A percentile compares a stretch with the other conserved stretches of the same genome.
Evolutionary conservation across 2,888 invertebrate genomes (phyloP).

Genomic region (Bedellia somnulentella): DNA sequence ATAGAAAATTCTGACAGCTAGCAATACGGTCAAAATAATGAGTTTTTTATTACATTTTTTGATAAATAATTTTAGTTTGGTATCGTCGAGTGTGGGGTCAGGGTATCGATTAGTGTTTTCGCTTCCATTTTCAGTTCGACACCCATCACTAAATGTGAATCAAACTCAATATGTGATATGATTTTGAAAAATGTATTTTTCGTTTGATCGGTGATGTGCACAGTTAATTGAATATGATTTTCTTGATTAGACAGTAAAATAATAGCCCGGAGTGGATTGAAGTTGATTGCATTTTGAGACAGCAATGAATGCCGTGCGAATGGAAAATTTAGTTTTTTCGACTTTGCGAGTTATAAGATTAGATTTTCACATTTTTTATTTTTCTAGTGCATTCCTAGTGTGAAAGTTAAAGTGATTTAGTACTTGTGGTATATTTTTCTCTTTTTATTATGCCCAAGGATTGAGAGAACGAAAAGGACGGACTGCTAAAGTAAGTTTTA

Average conservation of each 20-base stretch:
- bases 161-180: no score
- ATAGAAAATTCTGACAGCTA: constrained; percentile 57
- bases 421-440: no score
- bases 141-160: no score
- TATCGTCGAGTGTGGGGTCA: constrained; percentile 38
- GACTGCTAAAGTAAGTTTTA: no score
- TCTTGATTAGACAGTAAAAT: constrained; percentile 47
- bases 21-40: constrained; percentile 38
- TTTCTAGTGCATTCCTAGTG: constrained; percentile 24
- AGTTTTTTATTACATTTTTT: constrained; percentile 61
- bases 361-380: constrained; percentile 1
- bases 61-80: constrained; percentile 57
- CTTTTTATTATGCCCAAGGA: no score
- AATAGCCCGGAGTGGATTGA: constrained; percentile 55
- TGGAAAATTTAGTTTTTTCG: constrained; percentile 21
- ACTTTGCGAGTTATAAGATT: constrained; percentile 19
- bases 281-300: constrained; percentile 19
- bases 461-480: no score
- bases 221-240: constrained; percentile 58
- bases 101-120: constrained; percentile 58
- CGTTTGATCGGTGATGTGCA: no score
- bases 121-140: no score
- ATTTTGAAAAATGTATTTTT: constrained; percentile 60
- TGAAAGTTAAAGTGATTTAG: constrained; percentile 19
- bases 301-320: background rate